Conservation (phyloP, 35 echinoderm and acorn worm species). For the Amphiura filiformis region DNA sequence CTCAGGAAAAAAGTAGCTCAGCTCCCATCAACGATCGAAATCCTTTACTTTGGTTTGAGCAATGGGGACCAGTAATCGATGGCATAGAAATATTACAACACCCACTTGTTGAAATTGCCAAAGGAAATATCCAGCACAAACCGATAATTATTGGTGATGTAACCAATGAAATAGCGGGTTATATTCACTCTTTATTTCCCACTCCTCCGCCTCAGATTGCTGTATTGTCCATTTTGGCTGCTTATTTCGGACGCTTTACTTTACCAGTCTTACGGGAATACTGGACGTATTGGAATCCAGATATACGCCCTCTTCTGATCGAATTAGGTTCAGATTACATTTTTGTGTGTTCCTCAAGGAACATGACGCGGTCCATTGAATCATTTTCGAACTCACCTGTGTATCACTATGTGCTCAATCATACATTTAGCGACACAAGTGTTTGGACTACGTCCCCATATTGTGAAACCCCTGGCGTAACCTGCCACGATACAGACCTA, state of each 20-base stretch:
- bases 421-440: background rate
- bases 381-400: background rate
- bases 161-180: background rate
- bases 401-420: background rate
- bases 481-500: background rate
- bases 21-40: background rate
- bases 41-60: background rate
- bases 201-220: background rate
- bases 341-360: background rate
- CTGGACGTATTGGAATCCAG: background rate
- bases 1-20: background rate
- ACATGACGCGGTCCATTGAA: background rate
- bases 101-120: background rate
- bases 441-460: background rate
- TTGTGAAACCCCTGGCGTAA: background rate
- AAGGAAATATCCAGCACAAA: background rate
- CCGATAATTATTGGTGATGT: background rate
- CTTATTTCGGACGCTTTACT: background rate
- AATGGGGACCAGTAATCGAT: background rate
- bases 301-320: background rate
- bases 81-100: background rate
- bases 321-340: background rate
- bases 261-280: background rate
- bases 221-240: background rate
- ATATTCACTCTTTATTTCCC: background rate